These are phyloP conservation scores for Achlya flavicornis DNA, from an alignment of 2,888 invertebrate species.

Conservation along the genomic window DNA sequence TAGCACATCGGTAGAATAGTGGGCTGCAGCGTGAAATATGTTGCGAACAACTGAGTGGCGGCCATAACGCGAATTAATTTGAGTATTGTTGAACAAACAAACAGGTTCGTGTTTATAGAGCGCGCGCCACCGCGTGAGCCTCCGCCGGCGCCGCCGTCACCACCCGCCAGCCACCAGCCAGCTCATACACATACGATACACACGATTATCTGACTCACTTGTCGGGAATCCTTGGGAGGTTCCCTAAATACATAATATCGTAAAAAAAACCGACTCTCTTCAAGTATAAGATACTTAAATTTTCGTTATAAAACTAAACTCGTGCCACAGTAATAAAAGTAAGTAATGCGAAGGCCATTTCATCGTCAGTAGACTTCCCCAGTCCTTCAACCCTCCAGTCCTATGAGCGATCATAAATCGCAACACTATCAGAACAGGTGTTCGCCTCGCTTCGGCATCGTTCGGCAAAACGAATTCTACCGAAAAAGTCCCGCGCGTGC, in stretches of 20 bases:
- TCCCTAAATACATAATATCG: too few relatives aligned
- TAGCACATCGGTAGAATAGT: not conserved
- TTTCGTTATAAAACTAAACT: too few relatives aligned
- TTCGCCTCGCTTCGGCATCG: slow-evolving; percentile 13
- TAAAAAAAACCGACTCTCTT: too few relatives aligned
- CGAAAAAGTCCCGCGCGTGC: slow-evolving; percentile 32
- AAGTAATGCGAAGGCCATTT: not conserved
- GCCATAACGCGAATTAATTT: slow-evolving; percentile 21
- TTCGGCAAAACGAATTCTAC: slow-evolving; percentile 26
- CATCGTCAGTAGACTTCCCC: not conserved
- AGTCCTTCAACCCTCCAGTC: slow-evolving; percentile 8
- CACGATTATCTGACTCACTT: not conserved
- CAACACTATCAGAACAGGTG: slow-evolving; percentile 22
- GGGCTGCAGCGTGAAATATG: not conserved
- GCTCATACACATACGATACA: not conserved
- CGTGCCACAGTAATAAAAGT: not conserved
- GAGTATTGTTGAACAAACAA: slow-evolving; percentile 22
- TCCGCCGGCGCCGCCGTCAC: too few relatives aligned
- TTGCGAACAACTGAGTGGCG: not conserved
- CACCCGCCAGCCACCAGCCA: not conserved
- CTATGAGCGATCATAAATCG: slow-evolving; percentile 11
- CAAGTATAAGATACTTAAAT: too few relatives aligned
- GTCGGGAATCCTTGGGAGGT: too few relatives aligned
- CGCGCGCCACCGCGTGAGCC: not conserved
- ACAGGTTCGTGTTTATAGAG: slow-evolving; percentile 24